Base-by-base conservation (phyloP, 2,113 vertebrate species). In the Bambusicola thoracicus region DNA sequence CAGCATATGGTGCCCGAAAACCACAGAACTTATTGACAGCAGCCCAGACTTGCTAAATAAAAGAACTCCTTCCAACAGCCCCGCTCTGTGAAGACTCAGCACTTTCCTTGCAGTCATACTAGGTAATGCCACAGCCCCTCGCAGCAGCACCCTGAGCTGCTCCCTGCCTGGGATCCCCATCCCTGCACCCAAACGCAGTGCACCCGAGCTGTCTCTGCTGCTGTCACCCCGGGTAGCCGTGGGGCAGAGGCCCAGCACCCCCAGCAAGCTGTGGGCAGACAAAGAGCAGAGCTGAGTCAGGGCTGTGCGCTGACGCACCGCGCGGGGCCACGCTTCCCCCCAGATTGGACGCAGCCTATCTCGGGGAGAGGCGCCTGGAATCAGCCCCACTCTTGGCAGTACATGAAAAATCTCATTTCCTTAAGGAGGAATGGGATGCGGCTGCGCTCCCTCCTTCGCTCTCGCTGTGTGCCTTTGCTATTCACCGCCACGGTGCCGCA, bases 1-100 rank as follows among this genome's bases (percentile, higher is more conserved):
- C 85, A 96, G 96, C 96, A 97, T 94, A 96, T 95, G 94, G 93
- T 96, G 87, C 94, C 95, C 96, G 81, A 91, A 96, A 96, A 92
- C 95, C 94, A 95, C 96, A 96, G 59, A 88, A 88, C 95, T 95
- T 89, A 95, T 70, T 95, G 96, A 96, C 91, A 94, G 93, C 94
- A 97, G 93, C 91, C 95, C 80, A 87, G 95, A 87, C 81, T 92
- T 3, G 1, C 91, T 89, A 83, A 91, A 91, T 62, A 76, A 95
- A 92, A 95, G 93, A 77, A 77, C 89, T 93, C 85, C 85, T 95
- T 94, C 87, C 91, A 91, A 85, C 73, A 91, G 72, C 68, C 70
- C 65, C 0, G 4, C 21, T 85, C 87, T 70, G 93, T 77, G 93
- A 82, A 92, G 75, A 87, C 87, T 70, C 91, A 85, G 91, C 91